Percentiles rank a stretch among this genome's conserved stretches.
These are phyloP conservation scores for Parasteatoda tepidariorum DNA, from an alignment of 1,140 invertebrate species.

Conservation along the genomic window DNA sequence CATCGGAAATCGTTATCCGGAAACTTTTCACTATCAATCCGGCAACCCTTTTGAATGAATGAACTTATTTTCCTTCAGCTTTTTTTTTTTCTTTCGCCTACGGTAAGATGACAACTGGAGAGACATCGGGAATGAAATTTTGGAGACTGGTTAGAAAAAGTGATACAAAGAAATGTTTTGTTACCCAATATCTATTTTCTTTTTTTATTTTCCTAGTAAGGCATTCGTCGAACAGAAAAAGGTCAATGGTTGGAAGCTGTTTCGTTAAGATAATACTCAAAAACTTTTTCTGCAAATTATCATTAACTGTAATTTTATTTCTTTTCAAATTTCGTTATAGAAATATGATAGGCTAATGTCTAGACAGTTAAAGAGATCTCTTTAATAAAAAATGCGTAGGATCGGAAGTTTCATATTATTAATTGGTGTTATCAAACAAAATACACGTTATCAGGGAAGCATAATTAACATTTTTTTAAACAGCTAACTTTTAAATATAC, in stretches of 20 bases:
- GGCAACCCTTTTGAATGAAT: conserved; percentile 40
- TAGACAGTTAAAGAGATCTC: too few relatives aligned
- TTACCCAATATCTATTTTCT: too few relatives aligned
- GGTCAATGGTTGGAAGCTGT: background rate
- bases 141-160: background rate
- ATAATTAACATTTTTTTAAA: too few relatives aligned
- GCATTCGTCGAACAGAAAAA: background rate
- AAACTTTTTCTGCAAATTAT: too few relatives aligned
- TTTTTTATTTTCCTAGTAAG: background rate
- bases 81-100: background rate
- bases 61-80: background rate
- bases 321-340: too few relatives aligned
- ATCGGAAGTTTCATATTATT: too few relatives aligned
- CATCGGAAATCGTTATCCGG: conserved; percentile 45
- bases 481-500: too few relatives aligned
- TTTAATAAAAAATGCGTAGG: too few relatives aligned
- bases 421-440: too few relatives aligned
- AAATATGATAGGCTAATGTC: too few relatives aligned
- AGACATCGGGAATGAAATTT: conserved; percentile 4
- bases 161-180: background rate
- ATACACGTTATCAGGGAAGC: too few relatives aligned
- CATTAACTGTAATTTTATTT: too few relatives aligned
- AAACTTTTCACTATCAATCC: background rate
- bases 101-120: background rate
- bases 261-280: background rate